Base-by-base conservation (phyloP, 2,113 vertebrate genomes). In the Macrotus californicus region DNA sequence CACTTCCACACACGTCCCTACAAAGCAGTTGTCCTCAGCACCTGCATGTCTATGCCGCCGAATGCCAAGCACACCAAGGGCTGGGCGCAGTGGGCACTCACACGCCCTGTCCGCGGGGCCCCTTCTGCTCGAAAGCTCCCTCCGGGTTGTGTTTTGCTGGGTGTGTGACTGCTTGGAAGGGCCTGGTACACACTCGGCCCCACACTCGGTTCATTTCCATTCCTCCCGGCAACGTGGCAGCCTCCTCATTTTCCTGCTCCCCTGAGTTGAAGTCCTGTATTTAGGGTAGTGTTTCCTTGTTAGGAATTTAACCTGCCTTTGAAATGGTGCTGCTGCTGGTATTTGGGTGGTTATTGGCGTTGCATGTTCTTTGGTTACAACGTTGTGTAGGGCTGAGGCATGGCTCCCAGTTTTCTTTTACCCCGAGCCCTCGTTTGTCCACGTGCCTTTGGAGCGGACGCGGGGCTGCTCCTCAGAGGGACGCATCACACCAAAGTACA, bases 251-350 rank as follows among this genome's bases (percentile, higher is more conserved):
- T 84, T 79, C 54, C 86, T 69, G 24, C 11, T 61, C 16, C 6
- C 52, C 4, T 87, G 39, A 43, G 59, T 0, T 36, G 39, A 59
- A 50, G 21, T 26, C n/a, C 70, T 86, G 11, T 39, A 66, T 46
- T 96, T 86, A 87, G 39, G 46, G 10, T 34, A 80, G 29, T 21
- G 39, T 75, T 86, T 89, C 80, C 80, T 95, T 86, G 36, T 85
- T 54, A 88, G n/a, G 19, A 56, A 76, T 43, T 31, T 75, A 94
- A 34, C 12, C 34, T 76, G 1, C 21, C 18, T 84, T 89, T 84
- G 66, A 80, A 89, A 92, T 48, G 5, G 50, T 36, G 64, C 18
- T 56, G 13, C 16, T 66, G 77, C 75, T 95, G 93, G 83, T 70
- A 39, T 82, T 46, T 86, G 50, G 7, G n/a, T 46, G 64, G 24